These are phyloP conservation scores for Tympanoctomys barrerae DNA, from an alignment of 2,797 vertebrate genomes.

Conservation along the genomic window DNA sequence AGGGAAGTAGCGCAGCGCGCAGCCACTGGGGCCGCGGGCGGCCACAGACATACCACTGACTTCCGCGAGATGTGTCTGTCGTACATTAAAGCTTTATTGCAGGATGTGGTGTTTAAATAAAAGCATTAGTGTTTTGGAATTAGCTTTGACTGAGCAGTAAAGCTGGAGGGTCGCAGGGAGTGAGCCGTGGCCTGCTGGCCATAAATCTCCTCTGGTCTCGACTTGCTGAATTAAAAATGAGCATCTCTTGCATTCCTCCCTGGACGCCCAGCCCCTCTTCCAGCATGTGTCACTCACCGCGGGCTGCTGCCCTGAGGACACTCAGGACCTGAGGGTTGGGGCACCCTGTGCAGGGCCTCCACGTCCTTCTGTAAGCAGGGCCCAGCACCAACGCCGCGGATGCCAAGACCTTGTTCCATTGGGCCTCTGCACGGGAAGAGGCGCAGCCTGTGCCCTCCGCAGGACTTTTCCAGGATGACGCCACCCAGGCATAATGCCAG, in stretches of 20 bases:
- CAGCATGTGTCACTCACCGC: neutral
- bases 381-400: rapidly evolving
- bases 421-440: neutral
- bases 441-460: neutral
- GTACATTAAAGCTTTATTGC: constrained; percentile 69
- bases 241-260: neutral
- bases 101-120: constrained; percentile 73
- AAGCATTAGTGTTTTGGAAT: constrained; percentile 60
- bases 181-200: neutral
- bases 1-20: constrained; percentile 8
- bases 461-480: neutral
- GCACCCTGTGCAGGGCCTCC: neutral
- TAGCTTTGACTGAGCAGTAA: constrained; percentile 62
- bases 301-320: neutral
- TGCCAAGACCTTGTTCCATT: neutral
- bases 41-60: constrained; percentile 33
- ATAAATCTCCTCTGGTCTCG: neutral
- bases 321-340: neutral
- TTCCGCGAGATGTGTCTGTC: neutral
- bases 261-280: neutral
- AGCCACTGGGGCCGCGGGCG: neutral
- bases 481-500: rapidly evolving
- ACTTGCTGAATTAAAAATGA: constrained; percentile 57
- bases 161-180: constrained; percentile 19
- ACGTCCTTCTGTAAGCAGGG: neutral